These are phyloP conservation scores for Platypus cylindrus DNA, from an alignment of 2,888 invertebrate species.

Conservation along the genomic window DNA sequence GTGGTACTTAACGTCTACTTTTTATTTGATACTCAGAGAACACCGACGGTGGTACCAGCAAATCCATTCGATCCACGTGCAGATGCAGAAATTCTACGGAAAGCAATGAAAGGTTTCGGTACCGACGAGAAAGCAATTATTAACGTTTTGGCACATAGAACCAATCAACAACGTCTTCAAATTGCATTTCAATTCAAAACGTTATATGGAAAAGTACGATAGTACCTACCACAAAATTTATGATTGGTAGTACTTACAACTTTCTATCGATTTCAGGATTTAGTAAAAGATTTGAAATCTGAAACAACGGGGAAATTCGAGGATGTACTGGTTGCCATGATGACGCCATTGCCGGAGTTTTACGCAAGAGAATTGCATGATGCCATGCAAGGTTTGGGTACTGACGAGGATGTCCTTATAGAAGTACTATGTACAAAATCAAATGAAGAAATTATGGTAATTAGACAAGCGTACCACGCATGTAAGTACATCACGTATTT, in stretches of 20 bases:
- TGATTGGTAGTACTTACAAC: slow-evolving; percentile 3
- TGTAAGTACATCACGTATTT: slow-evolving; percentile 42
- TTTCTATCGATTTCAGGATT: slow-evolving; percentile 36
- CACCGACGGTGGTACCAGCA: slow-evolving; percentile 64
- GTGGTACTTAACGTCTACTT: no score
- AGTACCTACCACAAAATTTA: background rate
- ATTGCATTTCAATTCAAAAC: slow-evolving; percentile 74
- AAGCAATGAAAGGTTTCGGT: slow-evolving; percentile 86
- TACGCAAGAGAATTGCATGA: slow-evolving; percentile 74
- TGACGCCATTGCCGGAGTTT: slow-evolving; percentile 74
- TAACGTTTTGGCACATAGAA: slow-evolving; percentile 66
- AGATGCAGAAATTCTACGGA: slow-evolving; percentile 71
- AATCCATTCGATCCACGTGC: slow-evolving; percentile 64
- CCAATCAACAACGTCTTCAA: slow-evolving; percentile 74
- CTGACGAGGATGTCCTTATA: slow-evolving; percentile 73
- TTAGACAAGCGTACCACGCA: slow-evolving; percentile 62
- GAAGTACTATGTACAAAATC: slow-evolving; percentile 81
- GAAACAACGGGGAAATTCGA: slow-evolving; percentile 85
- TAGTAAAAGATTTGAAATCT: slow-evolving; percentile 72
- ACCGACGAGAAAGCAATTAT: slow-evolving; percentile 87
- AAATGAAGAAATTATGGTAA: slow-evolving; percentile 70
- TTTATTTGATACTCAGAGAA: slow-evolving; percentile 49
- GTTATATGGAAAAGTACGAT: slow-evolving; percentile 66
- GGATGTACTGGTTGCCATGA: slow-evolving; percentile 65
- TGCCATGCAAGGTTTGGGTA: slow-evolving; percentile 74